These are phyloP conservation scores for Scolopax mira DNA, from an alignment of 2,113 vertebrate genomes.

Conservation along the genomic window DNA sequence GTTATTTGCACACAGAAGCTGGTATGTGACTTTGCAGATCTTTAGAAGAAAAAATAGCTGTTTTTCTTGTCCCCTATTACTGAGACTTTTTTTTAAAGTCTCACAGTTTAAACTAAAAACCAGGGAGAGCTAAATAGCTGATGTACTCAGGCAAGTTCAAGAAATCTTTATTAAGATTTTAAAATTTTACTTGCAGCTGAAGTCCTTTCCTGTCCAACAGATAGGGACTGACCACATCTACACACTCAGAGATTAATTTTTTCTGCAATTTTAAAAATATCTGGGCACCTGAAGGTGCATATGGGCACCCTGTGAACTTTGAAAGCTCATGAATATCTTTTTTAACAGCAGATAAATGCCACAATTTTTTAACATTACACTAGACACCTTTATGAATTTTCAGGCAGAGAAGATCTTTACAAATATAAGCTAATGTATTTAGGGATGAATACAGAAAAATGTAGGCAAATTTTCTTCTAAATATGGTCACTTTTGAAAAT, in stretches of 20 bases:
- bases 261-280: neutral
- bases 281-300: neutral
- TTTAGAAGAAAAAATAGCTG: neutral
- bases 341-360: neutral
- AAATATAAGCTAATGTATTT: neutral
- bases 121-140: neutral
- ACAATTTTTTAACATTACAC: rapidly evolving
- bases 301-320: neutral
- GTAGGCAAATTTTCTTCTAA: neutral
- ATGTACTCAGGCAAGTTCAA: neutral
- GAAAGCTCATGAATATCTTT: neutral
- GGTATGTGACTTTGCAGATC: neutral
- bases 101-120: neutral
- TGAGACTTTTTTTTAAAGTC: neutral
- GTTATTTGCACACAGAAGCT: neutral
- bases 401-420: neutral
- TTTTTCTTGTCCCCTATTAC: neutral
- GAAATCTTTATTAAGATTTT: neutral
- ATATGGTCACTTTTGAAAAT: neutral
- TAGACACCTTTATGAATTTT: neutral
- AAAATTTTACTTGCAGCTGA: neutral
- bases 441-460: neutral
- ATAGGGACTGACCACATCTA: neutral
- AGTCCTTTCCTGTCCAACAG: neutral
- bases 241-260: neutral